A percentile compares a stretch with the other conserved stretches of the same genome.
phyloP scores from a whole-genome alignment of 1,140 invertebrate species.

The Chionoecetes opilio region DNA sequence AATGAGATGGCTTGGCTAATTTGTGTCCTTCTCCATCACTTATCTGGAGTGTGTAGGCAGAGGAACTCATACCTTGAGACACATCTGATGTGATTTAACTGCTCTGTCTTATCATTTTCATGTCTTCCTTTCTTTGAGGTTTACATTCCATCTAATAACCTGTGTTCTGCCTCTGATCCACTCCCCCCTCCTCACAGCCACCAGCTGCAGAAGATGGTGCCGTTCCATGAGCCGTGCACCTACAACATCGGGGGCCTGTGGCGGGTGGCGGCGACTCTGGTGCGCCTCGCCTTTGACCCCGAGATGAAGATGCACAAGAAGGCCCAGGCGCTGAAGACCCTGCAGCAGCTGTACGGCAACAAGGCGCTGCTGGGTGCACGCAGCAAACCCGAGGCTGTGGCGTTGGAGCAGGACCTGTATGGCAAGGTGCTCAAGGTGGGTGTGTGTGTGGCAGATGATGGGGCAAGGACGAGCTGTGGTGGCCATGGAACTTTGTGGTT shows the following conservation, averaged over 20 bases:
- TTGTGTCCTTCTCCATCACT: too few species aligned
- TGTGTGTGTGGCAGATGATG: background rate
- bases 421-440: background rate
- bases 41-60: too few species aligned
- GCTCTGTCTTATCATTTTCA: too few species aligned
- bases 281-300: conserved; percentile 1
- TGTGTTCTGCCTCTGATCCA: too few species aligned
- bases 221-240: conserved; percentile 3
- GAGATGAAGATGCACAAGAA: background rate
- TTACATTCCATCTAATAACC: too few species aligned
- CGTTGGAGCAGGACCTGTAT: background rate
- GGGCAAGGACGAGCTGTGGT: background rate
- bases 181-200: background rate
- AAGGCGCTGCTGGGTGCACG: background rate
- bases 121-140: too few species aligned
- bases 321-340: background rate
- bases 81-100: too few species aligned
- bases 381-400: background rate
- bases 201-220: background rate
- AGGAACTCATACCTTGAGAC: too few species aligned
- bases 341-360: background rate
- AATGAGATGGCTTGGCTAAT: too few species aligned
- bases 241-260: conserved; percentile 36
- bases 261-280: background rate
- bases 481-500: too few species aligned